Evolutionary conservation across 2,797 vertebrate species (phyloP).

Genomic region (Adrianichthys oophorus): DNA sequence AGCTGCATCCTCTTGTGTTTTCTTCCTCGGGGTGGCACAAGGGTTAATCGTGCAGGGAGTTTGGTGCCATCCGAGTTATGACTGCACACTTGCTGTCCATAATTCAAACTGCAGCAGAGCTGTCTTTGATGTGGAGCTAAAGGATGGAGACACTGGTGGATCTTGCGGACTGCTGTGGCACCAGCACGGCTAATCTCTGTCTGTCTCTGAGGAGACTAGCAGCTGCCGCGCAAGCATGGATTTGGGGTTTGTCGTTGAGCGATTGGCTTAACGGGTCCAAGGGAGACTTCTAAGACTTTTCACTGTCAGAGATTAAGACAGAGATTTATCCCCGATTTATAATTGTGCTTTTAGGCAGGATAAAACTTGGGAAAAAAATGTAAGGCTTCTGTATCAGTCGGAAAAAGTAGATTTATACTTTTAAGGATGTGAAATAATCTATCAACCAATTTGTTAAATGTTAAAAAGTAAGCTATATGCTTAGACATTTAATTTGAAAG

Average conservation of each 20-base stretch:
- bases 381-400: constrained; percentile 19
- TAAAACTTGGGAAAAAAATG: constrained; percentile 23
- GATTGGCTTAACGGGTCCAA: constrained; percentile 13
- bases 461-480: no score
- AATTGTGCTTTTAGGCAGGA: constrained; percentile 39
- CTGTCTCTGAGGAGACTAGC: constrained; percentile 42
- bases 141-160: constrained; percentile 37
- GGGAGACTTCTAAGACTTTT: constrained; percentile 5
- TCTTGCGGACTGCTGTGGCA: constrained; percentile 31
- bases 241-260: constrained; percentile 51
- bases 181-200: constrained; percentile 46
- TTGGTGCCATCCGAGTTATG: constrained; percentile 29
- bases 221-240: constrained; percentile 36
- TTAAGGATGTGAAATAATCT: background rate
- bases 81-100: constrained; percentile 58
- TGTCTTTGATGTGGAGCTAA: constrained; percentile 49
- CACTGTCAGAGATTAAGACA: constrained; percentile 20
- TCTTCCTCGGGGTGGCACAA: constrained; percentile 18
- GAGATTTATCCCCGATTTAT: constrained; percentile 45
- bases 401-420: constrained; percentile 7
- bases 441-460: background rate
- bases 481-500: no score
- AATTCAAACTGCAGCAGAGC: constrained; percentile 47
- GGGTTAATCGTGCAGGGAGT: constrained; percentile 40
- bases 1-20: constrained; percentile 11